phyloP scores from a whole-genome alignment of 2,888 invertebrate species.

The Escarpia spicata region DNA sequence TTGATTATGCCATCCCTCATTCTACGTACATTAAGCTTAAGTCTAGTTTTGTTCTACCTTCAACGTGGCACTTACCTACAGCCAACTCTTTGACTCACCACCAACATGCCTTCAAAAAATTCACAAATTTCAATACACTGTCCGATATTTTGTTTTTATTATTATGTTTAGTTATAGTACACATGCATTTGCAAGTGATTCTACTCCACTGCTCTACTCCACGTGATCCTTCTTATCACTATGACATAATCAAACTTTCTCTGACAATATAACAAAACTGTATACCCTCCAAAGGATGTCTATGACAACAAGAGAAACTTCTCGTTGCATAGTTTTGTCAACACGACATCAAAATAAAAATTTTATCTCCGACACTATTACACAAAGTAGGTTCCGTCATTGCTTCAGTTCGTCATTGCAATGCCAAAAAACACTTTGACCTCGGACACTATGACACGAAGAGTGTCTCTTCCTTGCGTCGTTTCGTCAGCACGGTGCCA shows the following conservation, averaged over 20 bases:
- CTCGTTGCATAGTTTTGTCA: neutral
- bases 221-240: neutral
- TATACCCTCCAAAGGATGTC: neutral
- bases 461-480: slow-evolving; percentile 68
- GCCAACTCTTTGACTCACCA: too few relatives aligned
- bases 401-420: neutral
- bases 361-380: neutral
- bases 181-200: neutral
- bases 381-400: neutral
- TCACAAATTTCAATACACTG: neutral
- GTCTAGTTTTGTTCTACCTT: too few relatives aligned
- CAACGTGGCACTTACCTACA: too few relatives aligned
- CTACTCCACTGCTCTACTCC: neutral
- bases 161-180: neutral
- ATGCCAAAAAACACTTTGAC: neutral
- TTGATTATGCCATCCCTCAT: too few relatives aligned
- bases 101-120: too few relatives aligned
- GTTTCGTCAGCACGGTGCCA: slow-evolving; percentile 88
- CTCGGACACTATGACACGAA: slow-evolving; percentile 24
- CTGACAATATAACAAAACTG: neutral
- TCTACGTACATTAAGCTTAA: too few relatives aligned
- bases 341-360: neutral
- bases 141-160: neutral
- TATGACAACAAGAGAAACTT: neutral
- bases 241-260: neutral